Evolutionary conservation across 2,888 invertebrate genomes (phyloP), one percentile per base, ranked within the genome.

Genomic region (Sturmia bella): DNA sequence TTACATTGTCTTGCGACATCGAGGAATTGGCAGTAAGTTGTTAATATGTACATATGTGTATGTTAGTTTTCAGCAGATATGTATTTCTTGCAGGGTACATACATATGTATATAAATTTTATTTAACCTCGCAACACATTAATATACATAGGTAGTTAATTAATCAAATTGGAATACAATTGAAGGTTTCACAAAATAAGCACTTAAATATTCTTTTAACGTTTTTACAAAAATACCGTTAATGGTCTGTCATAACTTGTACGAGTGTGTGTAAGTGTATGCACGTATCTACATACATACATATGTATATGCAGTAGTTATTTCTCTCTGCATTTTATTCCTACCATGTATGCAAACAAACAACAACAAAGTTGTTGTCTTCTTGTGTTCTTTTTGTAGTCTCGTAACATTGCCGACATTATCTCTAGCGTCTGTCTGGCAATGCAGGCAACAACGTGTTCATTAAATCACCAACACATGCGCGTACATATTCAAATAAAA

Each of bases 381-480:
- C 9, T 32, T 32, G 9, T 32, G 32, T 32, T 15, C 6, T 56
- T 37, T 37, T 50, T 59, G 39, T 59, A 43, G 15, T 48, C 24
- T 56, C 1, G 21, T 52, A 68, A 24, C 52, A 17, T 21, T 57
- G 43, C 56, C 48, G 70, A 63, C 68, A 81, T 73, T 69, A 77
- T 81, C 82, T 78, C 74, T n/a, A n/a, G 78, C 74, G 82, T 56
- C 64, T 78, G 81, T 54, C 64, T 78, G 66, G 32, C 54, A 57
- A 59, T 50, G 50, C 57, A 61, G 43, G 19, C 57, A 73, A 15
- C 57, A 73, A 64, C 56, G 66, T 59, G 41, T 66, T 43, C 72
- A 72, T 78, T 57, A 41, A 43, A 11, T 50, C 17, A 68, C 52
- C 13, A 17, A 54, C 15, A 37, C 24, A 64, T 21, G 13, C 19